A percentile compares a stretch with the other conserved stretches of the same genome.
phyloP scores from a whole-genome alignment of 2,797 vertebrate species.

The Capromys pilorides region DNA sequence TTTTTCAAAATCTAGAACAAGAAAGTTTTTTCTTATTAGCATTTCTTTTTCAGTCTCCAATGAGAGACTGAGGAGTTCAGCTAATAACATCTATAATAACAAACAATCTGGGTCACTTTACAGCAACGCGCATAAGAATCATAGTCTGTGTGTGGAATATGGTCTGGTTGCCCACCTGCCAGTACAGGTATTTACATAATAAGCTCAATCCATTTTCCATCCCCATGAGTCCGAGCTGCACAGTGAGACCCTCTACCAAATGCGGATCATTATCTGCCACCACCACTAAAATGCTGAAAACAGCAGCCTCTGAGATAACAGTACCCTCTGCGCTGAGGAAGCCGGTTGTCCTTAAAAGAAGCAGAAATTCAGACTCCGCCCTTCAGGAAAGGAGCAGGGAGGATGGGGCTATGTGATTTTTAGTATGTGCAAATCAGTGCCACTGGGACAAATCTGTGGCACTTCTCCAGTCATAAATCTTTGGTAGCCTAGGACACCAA shows the following conservation, averaged over 20 bases:
- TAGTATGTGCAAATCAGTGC: neutral
- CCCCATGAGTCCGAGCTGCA: too few species aligned
- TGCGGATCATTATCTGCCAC: neutral
- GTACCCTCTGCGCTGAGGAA: neutral
- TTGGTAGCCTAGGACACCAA: neutral
- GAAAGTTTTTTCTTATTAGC: neutral
- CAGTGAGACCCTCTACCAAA: too few species aligned
- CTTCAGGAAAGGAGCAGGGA: neutral
- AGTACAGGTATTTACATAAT: neutral
- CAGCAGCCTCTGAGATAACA: conserved; percentile 18
- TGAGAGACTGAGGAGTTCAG: neutral
- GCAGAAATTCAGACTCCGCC: neutral
- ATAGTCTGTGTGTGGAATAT: neutral
- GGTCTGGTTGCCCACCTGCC: neutral
- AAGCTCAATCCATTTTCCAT: neutral
- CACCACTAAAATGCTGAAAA: neutral
- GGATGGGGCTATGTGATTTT: neutral
- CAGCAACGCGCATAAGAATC: neutral
- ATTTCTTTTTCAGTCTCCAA: conserved; percentile 16
- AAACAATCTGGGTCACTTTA: neutral
- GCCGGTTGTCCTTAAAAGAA: neutral
- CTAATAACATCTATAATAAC: neutral
- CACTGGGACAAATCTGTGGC: neutral
- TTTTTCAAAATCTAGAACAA: conserved; percentile 50
- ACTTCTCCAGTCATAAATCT: neutral